phyloP scores from a whole-genome alignment of 1,140 invertebrate genomes.

The Eubasilissa regina region DNA sequence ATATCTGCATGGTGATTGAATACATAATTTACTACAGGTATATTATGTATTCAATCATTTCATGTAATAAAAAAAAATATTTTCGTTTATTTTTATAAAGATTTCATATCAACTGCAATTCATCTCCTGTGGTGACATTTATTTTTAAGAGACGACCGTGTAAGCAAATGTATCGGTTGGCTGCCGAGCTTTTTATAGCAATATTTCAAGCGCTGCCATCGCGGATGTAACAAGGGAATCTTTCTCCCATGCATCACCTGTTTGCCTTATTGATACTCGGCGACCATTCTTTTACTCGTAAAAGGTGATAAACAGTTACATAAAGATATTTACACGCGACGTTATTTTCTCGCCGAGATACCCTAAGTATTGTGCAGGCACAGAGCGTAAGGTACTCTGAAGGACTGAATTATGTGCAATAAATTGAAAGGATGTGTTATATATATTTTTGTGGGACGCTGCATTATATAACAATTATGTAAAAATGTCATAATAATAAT shows the following conservation, averaged over 20 bases:
- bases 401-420: too few relatives aligned
- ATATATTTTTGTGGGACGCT: too few relatives aligned
- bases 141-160: not conserved
- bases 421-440: too few relatives aligned
- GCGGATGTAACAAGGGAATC: slow-evolving; percentile 24
- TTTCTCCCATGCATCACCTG: slow-evolving; percentile 20
- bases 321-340: slow-evolving; percentile 30
- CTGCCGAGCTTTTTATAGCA: slow-evolving; percentile 7
- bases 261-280: slow-evolving; percentile 36
- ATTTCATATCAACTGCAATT: not conserved
- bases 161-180: not conserved
- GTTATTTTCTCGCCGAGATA: slow-evolving; percentile 15
- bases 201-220: slow-evolving; percentile 29
- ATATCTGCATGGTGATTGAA: not conserved
- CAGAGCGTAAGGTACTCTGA: too few relatives aligned
- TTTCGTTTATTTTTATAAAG: not conserved
- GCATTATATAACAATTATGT: too few relatives aligned
- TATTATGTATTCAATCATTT: too few relatives aligned
- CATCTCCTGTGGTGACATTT: slow-evolving; percentile 27
- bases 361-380: slow-evolving; percentile 17
- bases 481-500: too few relatives aligned
- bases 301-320: slow-evolving; percentile 37
- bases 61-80: not conserved
- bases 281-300: slow-evolving; percentile 30
- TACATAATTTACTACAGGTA: not conserved